phyloP scores from a whole-genome alignment of 2,888 invertebrate species.

The Brachyptera putata region DNA sequence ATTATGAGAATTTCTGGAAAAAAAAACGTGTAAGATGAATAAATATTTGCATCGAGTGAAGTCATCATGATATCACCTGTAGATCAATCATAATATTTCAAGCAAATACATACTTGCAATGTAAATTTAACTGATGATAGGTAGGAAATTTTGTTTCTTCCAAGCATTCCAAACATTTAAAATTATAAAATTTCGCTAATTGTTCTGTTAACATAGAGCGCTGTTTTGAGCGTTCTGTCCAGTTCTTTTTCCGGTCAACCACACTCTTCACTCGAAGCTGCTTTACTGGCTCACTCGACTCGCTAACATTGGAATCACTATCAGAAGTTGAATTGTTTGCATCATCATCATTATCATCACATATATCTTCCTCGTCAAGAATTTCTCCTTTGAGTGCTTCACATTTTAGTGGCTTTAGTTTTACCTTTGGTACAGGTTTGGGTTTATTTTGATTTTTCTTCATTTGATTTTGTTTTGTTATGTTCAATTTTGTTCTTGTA shows the following conservation, averaged over 20 bases:
- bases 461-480: not conserved
- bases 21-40: not conserved
- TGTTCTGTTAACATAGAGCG: constrained; percentile 12
- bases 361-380: no score
- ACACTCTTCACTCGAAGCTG: not conserved
- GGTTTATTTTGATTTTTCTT: not conserved
- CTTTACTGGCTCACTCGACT: not conserved
- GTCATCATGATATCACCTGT: no score
- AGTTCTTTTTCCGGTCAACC: constrained; percentile 9
- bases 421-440: not conserved
- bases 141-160: constrained; percentile 9
- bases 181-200: constrained; percentile 10
- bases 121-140: constrained; percentile 17
- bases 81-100: no score
- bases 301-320: constrained; percentile 5
- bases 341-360: not conserved
- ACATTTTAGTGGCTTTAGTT: not conserved
- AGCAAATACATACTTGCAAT: constrained; percentile 2
- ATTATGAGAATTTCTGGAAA: constrained; percentile 1
- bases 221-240: constrained; percentile 17
- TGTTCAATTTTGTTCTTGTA: not conserved
- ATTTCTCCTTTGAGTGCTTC: not conserved
- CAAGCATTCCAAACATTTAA: constrained; percentile 10
- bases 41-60: not conserved
- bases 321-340: not conserved